Conservation (phyloP, 2,888 invertebrate species). For the Acrocyrtus sp. region DNA sequence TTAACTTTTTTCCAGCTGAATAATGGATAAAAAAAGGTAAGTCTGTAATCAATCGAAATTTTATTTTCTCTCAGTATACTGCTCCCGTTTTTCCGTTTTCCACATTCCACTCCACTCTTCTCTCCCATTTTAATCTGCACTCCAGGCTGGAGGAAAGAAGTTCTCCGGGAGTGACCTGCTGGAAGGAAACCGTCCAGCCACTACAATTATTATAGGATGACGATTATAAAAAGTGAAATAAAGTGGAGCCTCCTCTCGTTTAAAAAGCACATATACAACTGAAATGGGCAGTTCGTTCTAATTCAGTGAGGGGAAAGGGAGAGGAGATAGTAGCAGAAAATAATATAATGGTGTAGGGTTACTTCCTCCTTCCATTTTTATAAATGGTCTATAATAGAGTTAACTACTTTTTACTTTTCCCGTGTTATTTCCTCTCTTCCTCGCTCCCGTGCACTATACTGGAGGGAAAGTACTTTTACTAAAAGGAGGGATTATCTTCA, state of each 20-base stretch:
- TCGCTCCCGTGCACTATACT: too few species aligned
- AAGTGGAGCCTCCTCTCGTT: background rate
- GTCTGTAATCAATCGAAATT: background rate
- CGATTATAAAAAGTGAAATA: conserved; percentile 13
- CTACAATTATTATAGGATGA: background rate
- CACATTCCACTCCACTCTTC: background rate
- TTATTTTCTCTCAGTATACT: too few species aligned
- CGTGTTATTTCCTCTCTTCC: too few species aligned
- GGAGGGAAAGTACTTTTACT: too few species aligned
- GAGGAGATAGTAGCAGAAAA: background rate
- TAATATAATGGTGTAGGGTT: background rate
- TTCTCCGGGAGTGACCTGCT: background rate
- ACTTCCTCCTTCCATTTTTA: background rate
- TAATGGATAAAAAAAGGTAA: background rate
- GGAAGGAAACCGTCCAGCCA: background rate
- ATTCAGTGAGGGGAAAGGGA: too few species aligned
- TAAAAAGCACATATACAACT: background rate
- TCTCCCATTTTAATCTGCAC: background rate
- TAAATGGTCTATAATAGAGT: background rate
- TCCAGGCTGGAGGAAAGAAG: background rate
- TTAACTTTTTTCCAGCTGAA: background rate
- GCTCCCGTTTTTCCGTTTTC: background rate
- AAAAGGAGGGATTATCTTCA: background rate
- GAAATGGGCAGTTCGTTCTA: background rate
- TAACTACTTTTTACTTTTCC: background rate